Base-by-base conservation (phyloP, 2,113 vertebrate genomes). In the Megaleporinus macrocephalus region DNA sequence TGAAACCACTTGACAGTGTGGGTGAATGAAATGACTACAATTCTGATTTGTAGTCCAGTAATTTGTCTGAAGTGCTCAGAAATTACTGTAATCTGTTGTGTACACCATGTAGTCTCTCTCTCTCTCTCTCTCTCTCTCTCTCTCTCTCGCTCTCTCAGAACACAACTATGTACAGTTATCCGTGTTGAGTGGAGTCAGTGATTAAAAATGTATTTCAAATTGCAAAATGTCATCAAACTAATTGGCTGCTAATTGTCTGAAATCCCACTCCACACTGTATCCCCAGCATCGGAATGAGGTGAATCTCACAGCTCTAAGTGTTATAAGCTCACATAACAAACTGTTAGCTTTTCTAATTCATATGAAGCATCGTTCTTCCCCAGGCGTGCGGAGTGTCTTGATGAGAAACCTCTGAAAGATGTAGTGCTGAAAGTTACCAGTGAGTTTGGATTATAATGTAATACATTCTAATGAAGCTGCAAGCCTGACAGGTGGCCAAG, bases 161-260 rank as follows among this genome's bases (percentile, higher is more conserved):
- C 4, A 44, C 33, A 41, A 65, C 59, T 78, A 44, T 29, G 44
- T 41, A 24, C 36, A 36, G 51, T 78, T 55, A 69, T 33, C 47
- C 36, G 63, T 20, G 29, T 33, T 33, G 24, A 78, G 9, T 24
- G 15, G 14, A 69, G 51, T 30, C 13, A 68, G 24, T 68, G 62
- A 24, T 14, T 20, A n/a, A 27, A 77, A 51, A 29, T 49, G 36
- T 24, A 65, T 16, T 30, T 12, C 62, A 51, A 65, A 77, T 33
- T 68, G 16, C 29, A 76, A 76, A 76, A 62, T 9, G 59, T 20
- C 27, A 49, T 47, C 16, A 47, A 33, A 53, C 10, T 14, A 53
- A 66, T 78, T 53, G 47, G 26, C 9, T 26, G 49, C 27, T 69
- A 55, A 68, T 78, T 69, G n/a, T 29, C 22, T 57, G 27, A n/a